phyloP scores from a whole-genome alignment of 2,797 vertebrate species.

The Staurois parvus region DNA sequence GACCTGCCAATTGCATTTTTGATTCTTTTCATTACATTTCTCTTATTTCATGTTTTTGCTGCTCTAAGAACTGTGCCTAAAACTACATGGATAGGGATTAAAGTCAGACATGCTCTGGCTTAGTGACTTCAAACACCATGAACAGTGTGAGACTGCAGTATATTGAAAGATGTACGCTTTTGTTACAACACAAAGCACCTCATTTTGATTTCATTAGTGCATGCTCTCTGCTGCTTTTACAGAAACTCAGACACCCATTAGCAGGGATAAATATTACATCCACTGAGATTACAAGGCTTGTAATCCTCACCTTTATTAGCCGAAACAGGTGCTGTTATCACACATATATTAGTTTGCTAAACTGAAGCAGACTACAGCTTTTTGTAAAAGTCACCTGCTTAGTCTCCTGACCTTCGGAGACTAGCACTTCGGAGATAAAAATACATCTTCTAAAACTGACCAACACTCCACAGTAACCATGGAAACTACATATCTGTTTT shows the following conservation, averaged over 20 bases:
- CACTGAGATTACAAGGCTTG: conserved; percentile 63
- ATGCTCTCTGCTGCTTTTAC: conserved; percentile 64
- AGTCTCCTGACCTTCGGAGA: conserved; percentile 20
- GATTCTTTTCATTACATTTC: conserved; percentile 58
- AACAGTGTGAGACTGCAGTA: conserved; percentile 67
- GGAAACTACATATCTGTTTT: conserved; percentile 39
- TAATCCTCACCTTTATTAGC: conserved; percentile 66
- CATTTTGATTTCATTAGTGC: conserved; percentile 73
- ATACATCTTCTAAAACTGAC: conserved; percentile 15
- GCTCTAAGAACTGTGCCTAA: conserved; percentile 66
- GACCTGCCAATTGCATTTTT: too few relatives aligned
- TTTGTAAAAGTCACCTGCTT: conserved; percentile 1
- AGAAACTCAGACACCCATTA: conserved; percentile 74
- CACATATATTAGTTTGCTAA: conserved; percentile 13
- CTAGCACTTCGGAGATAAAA: conserved; percentile 29
- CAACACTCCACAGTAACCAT: background rate
- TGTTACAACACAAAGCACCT: conserved; percentile 69
- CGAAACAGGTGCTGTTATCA: conserved; percentile 15
- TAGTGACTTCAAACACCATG: conserved; percentile 70
- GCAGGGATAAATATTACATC: conserved; percentile 71
- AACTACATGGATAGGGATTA: conserved; percentile 71
- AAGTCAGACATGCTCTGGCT: conserved; percentile 68
- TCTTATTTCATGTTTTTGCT: conserved; percentile 65
- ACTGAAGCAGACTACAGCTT: background rate
- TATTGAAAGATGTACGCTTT: conserved; percentile 67